phyloP scores from a whole-genome alignment of 2,113 vertebrate species.

The Thymallus thymallus region DNA sequence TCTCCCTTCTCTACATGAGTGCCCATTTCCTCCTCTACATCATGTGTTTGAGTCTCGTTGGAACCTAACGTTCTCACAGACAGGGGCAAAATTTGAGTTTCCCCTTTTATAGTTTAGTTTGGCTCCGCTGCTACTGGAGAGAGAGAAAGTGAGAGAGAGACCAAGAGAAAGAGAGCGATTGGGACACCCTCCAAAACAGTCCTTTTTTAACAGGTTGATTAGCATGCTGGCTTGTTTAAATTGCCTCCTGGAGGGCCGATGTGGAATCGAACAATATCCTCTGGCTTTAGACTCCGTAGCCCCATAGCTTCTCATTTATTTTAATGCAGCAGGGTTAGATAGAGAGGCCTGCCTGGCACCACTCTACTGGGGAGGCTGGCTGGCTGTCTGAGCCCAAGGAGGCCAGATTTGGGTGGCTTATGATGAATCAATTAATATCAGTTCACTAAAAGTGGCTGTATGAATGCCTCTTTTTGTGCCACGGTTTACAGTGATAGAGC shows the following conservation, averaged over 20 bases:
- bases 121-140: conserved; percentile 40
- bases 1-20: conserved; percentile 13
- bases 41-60: conserved; percentile 26
- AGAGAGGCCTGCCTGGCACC: conserved; percentile 48
- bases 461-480: conserved; percentile 49
- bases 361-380: conserved; percentile 47
- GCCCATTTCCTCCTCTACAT: conserved; percentile 38
- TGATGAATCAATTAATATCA: conserved; percentile 73
- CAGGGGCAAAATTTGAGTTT: conserved; percentile 31
- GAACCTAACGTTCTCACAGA: conserved; percentile 47
- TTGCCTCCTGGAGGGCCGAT: conserved; percentile 69
- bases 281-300: conserved; percentile 60
- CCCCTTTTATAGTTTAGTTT: conserved; percentile 43
- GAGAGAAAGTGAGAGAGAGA: not conserved
- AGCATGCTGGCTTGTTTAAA: conserved; percentile 73
- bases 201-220: conserved; percentile 69
- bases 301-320: conserved; percentile 75
- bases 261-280: conserved; percentile 74
- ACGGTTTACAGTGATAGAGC: conserved; percentile 48
- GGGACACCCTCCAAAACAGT: conserved; percentile 49
- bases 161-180: conserved; percentile 16
- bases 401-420: conserved; percentile 51
- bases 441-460: conserved; percentile 59
- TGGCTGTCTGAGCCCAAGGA: conserved; percentile 42
- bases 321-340: conserved; percentile 64